Conservation (phyloP, 2,797 vertebrate genomes). For the Poliocrania exsul region DNA sequence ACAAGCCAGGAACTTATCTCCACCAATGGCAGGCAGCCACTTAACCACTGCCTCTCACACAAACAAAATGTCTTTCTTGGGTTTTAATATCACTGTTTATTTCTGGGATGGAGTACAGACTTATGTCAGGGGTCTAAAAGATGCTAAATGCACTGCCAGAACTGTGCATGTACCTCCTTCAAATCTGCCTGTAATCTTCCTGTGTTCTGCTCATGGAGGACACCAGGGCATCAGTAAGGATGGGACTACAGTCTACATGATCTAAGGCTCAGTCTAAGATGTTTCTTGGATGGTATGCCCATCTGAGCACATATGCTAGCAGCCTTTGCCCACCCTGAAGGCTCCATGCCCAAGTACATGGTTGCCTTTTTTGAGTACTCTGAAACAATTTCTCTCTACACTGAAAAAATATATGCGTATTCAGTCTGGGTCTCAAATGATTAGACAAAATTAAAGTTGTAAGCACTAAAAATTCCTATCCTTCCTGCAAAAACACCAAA, state of each 20-base stretch:
- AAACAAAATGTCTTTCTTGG: not conserved
- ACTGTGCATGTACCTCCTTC: not conserved
- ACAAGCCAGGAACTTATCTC: not conserved
- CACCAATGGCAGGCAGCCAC: not conserved
- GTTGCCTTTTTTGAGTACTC: not conserved
- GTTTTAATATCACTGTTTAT: not conserved
- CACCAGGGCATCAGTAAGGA: not conserved
- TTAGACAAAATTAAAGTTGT: constrained; percentile 36
- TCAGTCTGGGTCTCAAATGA: constrained; percentile 10
- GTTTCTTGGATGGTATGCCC: not conserved
- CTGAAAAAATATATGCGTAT: not conserved
- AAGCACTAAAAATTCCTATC: constrained; percentile 33
- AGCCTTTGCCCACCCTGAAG: not conserved
- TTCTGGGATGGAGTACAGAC: not conserved
- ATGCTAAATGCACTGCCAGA: accelerated
- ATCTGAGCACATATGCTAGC: not conserved
- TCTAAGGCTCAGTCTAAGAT: not conserved
- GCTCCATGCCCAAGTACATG: not conserved
- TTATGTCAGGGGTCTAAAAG: not conserved
- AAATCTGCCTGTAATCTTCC: not conserved
- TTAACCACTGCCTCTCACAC: not conserved
- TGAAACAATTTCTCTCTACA: not conserved
- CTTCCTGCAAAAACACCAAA: not conserved
- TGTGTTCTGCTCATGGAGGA: not conserved
- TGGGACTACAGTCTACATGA: not conserved